Base-by-base conservation (phyloP, 2,113 vertebrate species). In the Neolamprologus sp. region DNA sequence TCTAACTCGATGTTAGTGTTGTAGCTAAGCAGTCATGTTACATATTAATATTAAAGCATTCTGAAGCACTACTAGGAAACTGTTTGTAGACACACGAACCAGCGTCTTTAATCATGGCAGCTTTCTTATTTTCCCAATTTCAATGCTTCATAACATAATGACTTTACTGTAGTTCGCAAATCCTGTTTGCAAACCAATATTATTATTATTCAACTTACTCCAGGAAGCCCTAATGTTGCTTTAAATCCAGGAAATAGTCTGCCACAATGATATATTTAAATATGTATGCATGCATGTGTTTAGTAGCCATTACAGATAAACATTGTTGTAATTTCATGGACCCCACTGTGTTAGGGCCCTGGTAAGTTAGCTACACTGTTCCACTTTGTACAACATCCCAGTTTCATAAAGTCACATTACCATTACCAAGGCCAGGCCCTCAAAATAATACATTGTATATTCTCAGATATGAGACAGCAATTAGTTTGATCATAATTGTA, bases 391-490 rank as follows among this genome's bases (percentile, higher is more conserved):
- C 21, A 81, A 57, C 19, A 80, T 40, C 35, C 23, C 28, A 8
- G 23, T 6, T 54, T 85, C 42, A 83, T 73, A 81, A 82, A 81
- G 80, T 88, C 82, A 78, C 49, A 88, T 86, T 57, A 86, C 40
- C 83, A 84, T 86, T 87, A 80, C 9, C 87, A 92, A 86, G 81
- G 88, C 87, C 88, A 80, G 6, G 28, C 11, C 12, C 33, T 3
- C 4, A 80, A 26, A 23, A 63, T 68, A 40, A 68, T 37, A 37
- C 19, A 37, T 21, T 57, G 37, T 33, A 84, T 53, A 42, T 19
- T 63, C 57, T 81, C 4, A 9, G 21, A 80, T 55, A 73, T 53
- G 40, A 58, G 63, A 82, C 5, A 55, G 17, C 55, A 89, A 92
- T 92, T 89, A 83, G 58, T 19, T 47, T 21, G 47, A 68, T 91